phyloP scores from a whole-genome alignment of 2,888 invertebrate genomes.

The Azorinus chamasolen region DNA sequence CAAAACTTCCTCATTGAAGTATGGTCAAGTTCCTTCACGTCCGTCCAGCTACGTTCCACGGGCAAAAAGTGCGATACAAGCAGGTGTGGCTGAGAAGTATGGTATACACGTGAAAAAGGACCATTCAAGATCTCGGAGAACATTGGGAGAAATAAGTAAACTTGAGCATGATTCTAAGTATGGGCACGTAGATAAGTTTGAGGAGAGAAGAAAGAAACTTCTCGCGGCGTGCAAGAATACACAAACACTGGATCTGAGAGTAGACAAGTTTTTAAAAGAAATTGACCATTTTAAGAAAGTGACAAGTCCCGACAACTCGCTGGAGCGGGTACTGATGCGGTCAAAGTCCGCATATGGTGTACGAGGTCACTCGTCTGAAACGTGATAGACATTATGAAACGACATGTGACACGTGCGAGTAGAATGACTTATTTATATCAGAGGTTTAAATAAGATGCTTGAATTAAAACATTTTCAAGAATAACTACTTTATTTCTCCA shows the following conservation, averaged over 20 bases:
- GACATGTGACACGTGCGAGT: background rate
- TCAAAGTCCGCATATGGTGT: conserved; percentile 32
- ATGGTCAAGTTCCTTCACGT: too few relatives aligned
- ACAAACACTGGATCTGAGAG: conserved; percentile 42
- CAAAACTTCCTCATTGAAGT: too few relatives aligned
- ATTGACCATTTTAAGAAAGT: conserved; percentile 66
- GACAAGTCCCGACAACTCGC: conserved; percentile 36
- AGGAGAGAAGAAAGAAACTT: conserved; percentile 55
- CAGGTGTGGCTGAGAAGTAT: conserved; percentile 38
- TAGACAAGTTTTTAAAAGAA: conserved; percentile 56
- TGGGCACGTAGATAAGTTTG: conserved; percentile 60
- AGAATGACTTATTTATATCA: too few relatives aligned
- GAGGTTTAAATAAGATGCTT: too few relatives aligned
- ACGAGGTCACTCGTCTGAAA: conserved; percentile 4
- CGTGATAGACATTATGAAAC: background rate
- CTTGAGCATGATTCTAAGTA: conserved; percentile 64
- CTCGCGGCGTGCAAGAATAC: conserved; percentile 61
- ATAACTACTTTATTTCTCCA: too few relatives aligned
- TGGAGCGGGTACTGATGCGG: conserved; percentile 45
- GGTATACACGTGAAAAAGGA: conserved; percentile 63
- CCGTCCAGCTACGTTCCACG: too few relatives aligned
- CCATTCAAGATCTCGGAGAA: conserved; percentile 62
- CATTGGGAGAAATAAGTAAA: conserved; percentile 65
- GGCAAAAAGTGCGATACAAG: conserved; percentile 10
- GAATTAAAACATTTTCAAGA: too few relatives aligned